phyloP scores from a whole-genome alignment of 2,113 vertebrate genomes.

The Dissostichus mawsoni region DNA sequence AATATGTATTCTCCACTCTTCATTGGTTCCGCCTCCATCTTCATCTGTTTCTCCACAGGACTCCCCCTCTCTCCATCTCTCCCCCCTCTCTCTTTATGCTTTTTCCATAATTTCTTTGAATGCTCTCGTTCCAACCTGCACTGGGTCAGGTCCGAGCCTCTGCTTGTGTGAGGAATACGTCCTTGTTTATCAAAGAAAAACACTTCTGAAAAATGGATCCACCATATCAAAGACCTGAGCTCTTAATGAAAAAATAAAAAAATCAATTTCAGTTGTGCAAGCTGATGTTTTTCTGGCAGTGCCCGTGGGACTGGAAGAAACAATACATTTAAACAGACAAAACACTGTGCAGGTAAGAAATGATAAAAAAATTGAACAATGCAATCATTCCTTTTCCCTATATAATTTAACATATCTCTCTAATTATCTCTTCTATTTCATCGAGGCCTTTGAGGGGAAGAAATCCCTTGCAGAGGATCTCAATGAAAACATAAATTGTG shows the following conservation, averaged over 20 bases:
- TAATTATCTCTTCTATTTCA: conserved; percentile 64
- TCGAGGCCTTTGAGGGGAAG: conserved; percentile 31
- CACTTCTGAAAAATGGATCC: conserved; percentile 78
- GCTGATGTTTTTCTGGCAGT: conserved; percentile 54
- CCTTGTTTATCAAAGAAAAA: conserved; percentile 77
- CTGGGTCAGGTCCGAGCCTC: conserved; percentile 55
- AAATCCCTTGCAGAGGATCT: conserved; percentile 31
- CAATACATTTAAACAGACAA: conserved; percentile 40
- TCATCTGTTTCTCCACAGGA: conserved; percentile 66
- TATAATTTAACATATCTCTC: conserved; percentile 59
- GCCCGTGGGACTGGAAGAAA: conserved; percentile 31
- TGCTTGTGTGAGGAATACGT: conserved; percentile 45
- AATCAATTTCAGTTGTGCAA: conserved; percentile 57
- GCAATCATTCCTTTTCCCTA: conserved; percentile 22
- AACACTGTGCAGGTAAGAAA: conserved; percentile 20
- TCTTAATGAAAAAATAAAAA: conserved; percentile 61
- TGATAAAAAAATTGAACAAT: conserved; percentile 16
- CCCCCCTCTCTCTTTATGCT: conserved; percentile 11
- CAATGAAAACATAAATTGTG: conserved; percentile 61
- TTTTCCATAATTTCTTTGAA: conserved; percentile 52
- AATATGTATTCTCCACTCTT: conserved; percentile 81
- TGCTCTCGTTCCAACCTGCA: conserved; percentile 51
- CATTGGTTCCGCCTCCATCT: conserved; percentile 64
- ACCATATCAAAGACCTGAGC: conserved; percentile 74
- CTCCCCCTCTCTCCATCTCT: neutral